Base-by-base conservation (phyloP, 2,888 invertebrate genomes). In the Mythimna impura region DNA sequence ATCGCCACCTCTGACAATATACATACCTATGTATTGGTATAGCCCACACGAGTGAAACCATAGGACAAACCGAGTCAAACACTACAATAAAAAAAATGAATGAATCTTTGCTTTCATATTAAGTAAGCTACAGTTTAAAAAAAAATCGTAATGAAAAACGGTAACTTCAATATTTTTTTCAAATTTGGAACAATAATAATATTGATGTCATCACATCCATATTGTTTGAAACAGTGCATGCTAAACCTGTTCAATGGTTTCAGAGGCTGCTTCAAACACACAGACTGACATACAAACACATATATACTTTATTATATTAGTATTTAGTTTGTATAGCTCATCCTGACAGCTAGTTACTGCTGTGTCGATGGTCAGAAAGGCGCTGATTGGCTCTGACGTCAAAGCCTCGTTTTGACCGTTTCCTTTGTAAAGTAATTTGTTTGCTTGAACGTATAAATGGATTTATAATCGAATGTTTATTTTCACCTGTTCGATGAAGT, bases 371-470 rank as follows among this genome's bases (percentile, higher is more conserved):
- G 20, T 81, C 71, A 81, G 71, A 73, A 76, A 72, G 66, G 36
- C 68, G 65, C 57, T 85, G 85, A 85, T 85, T 85, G 83, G 43
- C 50, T 71, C 65, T 82, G 85, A 86, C 80, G 71, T 60, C 74
- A 60, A 76, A 73, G 17, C 22, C 7, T 30, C 70, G 71, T 76
- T 79, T 74, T 82, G 77, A 83, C 86, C 22, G 66, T 25, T 54
- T 36, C 66, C 62, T 72, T 83, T 86, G 79, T 82, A 63, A 62
- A n/a, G 71, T 73, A 86, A 86, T 87, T 87, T 80, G 87, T 83
- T 86, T 77, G 69, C 73, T 86, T 81, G 70, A 81, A 62, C 66
- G 62, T 80, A 74, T 83, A 66, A 71, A 78, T 77, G 77, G 66
- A 58, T 73, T 74, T 83, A 73, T 79, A 79, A 84, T 65, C 68